Evolutionary conservation across 2,888 invertebrate species (phyloP).

Genomic region (Folsomia candida): DNA sequence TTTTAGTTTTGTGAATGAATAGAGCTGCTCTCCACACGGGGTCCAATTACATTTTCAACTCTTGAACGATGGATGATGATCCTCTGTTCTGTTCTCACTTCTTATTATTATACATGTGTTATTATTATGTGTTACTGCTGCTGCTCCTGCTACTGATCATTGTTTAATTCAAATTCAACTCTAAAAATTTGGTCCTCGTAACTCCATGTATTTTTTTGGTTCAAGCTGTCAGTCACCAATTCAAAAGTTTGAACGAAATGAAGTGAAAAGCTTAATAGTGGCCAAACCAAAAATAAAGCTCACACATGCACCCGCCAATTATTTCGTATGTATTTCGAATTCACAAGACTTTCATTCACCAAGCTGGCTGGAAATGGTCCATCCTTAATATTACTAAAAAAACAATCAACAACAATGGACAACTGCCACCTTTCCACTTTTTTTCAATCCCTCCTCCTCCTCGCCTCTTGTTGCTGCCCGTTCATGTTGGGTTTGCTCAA

Average conservation of each 20-base stretch:
- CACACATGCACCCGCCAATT: not conserved
- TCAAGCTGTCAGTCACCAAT: not conserved
- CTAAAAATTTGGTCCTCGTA: not conserved
- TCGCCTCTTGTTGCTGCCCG: not conserved
- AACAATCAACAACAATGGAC: not conserved
- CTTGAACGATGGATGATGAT: not conserved
- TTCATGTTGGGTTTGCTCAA: not conserved
- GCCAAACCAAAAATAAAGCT: not conserved
- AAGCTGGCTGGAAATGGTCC: not conserved
- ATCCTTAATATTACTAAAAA: not conserved
- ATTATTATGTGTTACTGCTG: not conserved
- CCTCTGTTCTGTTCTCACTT: not conserved
- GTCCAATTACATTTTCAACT: not conserved
- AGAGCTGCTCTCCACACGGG: not conserved
- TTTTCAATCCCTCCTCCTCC: not conserved
- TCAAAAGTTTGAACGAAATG: too few species aligned
- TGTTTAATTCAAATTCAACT: not conserved
- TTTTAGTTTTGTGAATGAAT: not conserved
- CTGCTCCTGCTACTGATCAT: not conserved
- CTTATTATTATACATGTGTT: not conserved
- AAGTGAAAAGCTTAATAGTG: too few species aligned
- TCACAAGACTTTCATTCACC: not conserved
- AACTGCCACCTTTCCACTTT: not conserved
- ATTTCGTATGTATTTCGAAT: not conserved
- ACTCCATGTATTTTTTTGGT: not conserved